Evolutionary conservation across 2,797 vertebrate species (phyloP), one percentile per base, ranked within the genome.

Genomic region (Liasis olivaceus): DNA sequence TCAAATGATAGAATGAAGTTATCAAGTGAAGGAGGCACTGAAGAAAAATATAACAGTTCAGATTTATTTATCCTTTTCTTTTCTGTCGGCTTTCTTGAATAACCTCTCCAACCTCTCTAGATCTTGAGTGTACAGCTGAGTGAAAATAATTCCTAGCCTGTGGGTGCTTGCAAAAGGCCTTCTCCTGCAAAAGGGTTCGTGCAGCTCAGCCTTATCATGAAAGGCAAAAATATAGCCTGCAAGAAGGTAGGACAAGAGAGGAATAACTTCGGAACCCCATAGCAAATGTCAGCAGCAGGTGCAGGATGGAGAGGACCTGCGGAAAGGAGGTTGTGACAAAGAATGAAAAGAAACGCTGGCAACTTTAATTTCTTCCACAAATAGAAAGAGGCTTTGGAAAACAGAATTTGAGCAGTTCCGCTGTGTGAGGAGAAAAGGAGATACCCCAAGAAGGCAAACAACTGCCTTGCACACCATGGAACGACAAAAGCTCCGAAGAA

Each of bases 201-300:
- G 54, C 24, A 36, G 36, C 31, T 92, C 12, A 56, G 56, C 93
- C 90, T 92, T 81, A 93, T 94, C 90, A 85, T 11, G 84, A 95
- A 58, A 92, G n/a, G n/a, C 0, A 1, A 56, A 17, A 58, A 85
- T 86, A 0, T 28, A 56, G 81, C 88, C 92, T 12, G 6, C 91
- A 92, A 51, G 84, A 93, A 88, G 59, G 47, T 47, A 66, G 12
- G 64, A 86, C 47, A 89, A 93, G 89, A 47, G 42, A 90, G 8
- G 22, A 63, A 58, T 36, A 64, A 47, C 12, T 95, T 89, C 64
- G 91, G 90, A 93, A 64, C 7, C n/a, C 11, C 0, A 0, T 20
- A 84, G 87, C 11, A 91, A 91, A 17, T 62, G 28, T 59, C 87
- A 94, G 47, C 15, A 77, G 2, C 1, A 56, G 20, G 56, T 11